Evolutionary conservation across 1,140 invertebrate genomes (phyloP).

Genomic region (Maniola jurtina): DNA sequence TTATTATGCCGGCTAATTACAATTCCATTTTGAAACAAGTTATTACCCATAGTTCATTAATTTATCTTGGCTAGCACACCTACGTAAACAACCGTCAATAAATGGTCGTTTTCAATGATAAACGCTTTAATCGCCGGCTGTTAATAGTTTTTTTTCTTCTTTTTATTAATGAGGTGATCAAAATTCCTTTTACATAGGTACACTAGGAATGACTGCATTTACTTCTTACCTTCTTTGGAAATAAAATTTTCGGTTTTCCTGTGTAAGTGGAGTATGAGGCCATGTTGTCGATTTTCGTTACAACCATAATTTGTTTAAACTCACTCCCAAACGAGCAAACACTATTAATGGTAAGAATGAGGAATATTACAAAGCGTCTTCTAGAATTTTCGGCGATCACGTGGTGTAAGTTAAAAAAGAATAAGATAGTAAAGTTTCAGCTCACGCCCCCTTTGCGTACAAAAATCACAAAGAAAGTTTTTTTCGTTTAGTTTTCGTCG

Average conservation of each 20-base stretch:
- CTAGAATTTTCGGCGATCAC: slow-evolving; percentile 73
- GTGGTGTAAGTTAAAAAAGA: slow-evolving; percentile 40
- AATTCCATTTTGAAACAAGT: slow-evolving; percentile 21
- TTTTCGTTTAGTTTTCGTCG: slow-evolving; percentile 65
- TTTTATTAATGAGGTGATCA: slow-evolving; percentile 14
- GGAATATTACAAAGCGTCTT: slow-evolving; percentile 41
- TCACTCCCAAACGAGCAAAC: slow-evolving; percentile 54
- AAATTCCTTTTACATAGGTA: slow-evolving; percentile 21
- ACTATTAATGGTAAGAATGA: slow-evolving; percentile 43
- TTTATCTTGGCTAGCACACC: slow-evolving; percentile 34
- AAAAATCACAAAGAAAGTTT: slow-evolving; percentile 62
- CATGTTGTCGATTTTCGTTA: slow-evolving; percentile 75
- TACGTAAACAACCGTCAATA: slow-evolving; percentile 37
- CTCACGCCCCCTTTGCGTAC: slow-evolving; percentile 45
- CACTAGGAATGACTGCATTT: not conserved
- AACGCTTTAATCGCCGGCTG: slow-evolving; percentile 18
- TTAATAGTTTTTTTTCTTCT: slow-evolving; percentile 21
- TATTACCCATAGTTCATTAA: slow-evolving; percentile 23
- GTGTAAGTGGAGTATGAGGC: slow-evolving; percentile 72
- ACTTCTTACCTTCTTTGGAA: slow-evolving; percentile 74
- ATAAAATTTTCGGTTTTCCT: slow-evolving; percentile 77
- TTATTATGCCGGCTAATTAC: slow-evolving; percentile 25
- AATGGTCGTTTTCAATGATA: slow-evolving; percentile 26
- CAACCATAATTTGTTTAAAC: slow-evolving; percentile 74
- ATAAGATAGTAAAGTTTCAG: slow-evolving; percentile 31